Base-by-base conservation (phyloP, 2,888 invertebrate species). In the Pyralis farinalis region DNA sequence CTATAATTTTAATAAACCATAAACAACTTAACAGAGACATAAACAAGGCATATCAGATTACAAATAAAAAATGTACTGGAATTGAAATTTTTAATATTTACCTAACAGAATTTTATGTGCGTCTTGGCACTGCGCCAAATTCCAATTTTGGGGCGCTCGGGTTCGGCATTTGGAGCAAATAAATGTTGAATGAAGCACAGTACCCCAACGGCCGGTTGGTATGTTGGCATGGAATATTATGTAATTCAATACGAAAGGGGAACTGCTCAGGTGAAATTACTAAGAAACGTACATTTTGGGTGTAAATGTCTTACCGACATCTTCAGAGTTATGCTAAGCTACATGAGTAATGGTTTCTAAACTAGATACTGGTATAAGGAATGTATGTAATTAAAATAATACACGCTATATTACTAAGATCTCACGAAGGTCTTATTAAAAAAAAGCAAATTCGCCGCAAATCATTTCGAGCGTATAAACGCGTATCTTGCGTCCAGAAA, bases 61-160 rank as follows among this genome's bases (percentile, higher is more conserved):
- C 27, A 12, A 36, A 36, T 36, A 28, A 12, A 36, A 25, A 36
- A 27, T 16, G 16, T 8, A 12, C 28, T 10, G 35, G 28, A 36
- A 36, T 36, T 36, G 35, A 36, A 32, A 36, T 28, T 36, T 36
- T 36, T 36, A 28, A 36, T 28, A 27, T 28, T 36, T 28, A 36
- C 28, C 27, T 7, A 5, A n/a, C 25, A n/a, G 28, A 10, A 36
- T 28, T 36, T 36, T 32, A 28, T 12, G 28, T 12, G 35, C 35
- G 35, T 36, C 28, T 28, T 36, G 35, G 28, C 35, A 16, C 8
- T 28, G 1, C 11, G 7, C 28, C 35, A 36, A 36, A 27, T 36
- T 36, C 12, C 35, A 36, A 36, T 36, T 36, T 34, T 36, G n/a
- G 35, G 35, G 35, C 28, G 16, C 25, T 16, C 28, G 34, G 16